Evolutionary conservation across 2,797 vertebrate genomes (phyloP).

Genomic region (Alectoris magna): DNA sequence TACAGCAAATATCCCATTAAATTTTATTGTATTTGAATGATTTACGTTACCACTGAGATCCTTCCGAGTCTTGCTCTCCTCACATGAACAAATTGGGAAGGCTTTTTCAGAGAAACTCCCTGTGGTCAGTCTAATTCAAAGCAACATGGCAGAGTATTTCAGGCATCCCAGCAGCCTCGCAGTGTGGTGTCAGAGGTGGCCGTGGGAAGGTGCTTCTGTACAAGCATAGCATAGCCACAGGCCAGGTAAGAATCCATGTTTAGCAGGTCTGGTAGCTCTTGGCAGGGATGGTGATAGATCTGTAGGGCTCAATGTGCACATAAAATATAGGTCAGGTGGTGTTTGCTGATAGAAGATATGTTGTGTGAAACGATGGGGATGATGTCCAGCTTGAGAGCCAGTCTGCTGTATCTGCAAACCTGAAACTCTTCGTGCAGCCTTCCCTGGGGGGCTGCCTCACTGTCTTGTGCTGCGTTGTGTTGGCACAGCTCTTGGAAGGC

Average conservation of each 20-base stretch:
- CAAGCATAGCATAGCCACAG: rapidly evolving
- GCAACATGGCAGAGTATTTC: background rate
- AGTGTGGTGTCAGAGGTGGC: background rate
- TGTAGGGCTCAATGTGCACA: background rate
- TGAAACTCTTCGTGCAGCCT: background rate
- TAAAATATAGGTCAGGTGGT: background rate
- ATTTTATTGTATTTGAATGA: background rate
- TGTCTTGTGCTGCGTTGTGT: background rate
- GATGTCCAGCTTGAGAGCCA: background rate
- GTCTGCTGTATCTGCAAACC: background rate
- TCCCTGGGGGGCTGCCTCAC: background rate
- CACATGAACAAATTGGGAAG: background rate
- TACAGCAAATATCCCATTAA: background rate
- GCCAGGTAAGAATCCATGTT: background rate
- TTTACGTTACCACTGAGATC: background rate
- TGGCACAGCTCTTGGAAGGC: background rate
- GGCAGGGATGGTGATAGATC: background rate
- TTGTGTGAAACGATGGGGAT: background rate
- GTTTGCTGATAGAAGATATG: background rate
- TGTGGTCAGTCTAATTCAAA: background rate
- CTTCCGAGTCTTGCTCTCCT: background rate
- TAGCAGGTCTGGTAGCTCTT: background rate
- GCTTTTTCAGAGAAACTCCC: background rate
- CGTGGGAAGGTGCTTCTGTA: background rate
- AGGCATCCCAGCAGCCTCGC: background rate